Evolutionary conservation across 1,140 invertebrate genomes (phyloP).

Genomic region (Panagrolaimus sp.): DNA sequence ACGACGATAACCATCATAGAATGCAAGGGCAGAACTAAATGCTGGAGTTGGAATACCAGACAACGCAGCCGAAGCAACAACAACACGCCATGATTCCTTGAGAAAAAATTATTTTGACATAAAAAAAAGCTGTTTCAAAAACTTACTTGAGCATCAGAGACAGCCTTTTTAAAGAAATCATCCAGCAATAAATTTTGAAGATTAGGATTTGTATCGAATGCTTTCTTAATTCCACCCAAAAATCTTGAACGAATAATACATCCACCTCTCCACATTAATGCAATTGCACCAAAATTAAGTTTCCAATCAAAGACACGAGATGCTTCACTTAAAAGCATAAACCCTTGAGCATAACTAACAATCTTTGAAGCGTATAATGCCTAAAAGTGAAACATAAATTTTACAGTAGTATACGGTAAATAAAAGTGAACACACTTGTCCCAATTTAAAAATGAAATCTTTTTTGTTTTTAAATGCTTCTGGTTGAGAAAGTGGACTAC

Average conservation of each 20-base stretch:
- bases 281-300: conserved; percentile 93
- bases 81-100: conserved; percentile 63
- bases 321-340: conserved; percentile 92
- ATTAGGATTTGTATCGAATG: conserved; percentile 84
- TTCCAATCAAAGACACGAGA: conserved; percentile 85
- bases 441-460: conserved; percentile 67
- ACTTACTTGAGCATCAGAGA: conserved; percentile 61
- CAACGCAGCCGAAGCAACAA: conserved; percentile 64
- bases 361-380: conserved; percentile 96
- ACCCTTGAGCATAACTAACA: conserved; percentile 97
- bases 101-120: conserved; percentile 47
- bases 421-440: conserved; percentile 65
- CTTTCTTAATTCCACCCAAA: conserved; percentile 89
- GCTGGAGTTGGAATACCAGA: conserved; percentile 85
- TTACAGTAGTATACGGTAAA: conserved; percentile 16
- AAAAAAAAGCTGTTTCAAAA: conserved; percentile 70
- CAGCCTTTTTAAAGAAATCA: conserved; percentile 82
- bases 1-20: conserved; percentile 89
- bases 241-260: conserved; percentile 96
- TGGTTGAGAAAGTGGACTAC: conserved; percentile 57
- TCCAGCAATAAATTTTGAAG: conserved; percentile 85
- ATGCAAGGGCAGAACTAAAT: conserved; percentile 83
- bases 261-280: conserved; percentile 98
- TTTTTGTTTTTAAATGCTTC: conserved; percentile 69
- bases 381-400: too few relatives aligned